phyloP scores from a whole-genome alignment of 2,113 vertebrate genomes.

The Cynocephalus volans region DNA sequence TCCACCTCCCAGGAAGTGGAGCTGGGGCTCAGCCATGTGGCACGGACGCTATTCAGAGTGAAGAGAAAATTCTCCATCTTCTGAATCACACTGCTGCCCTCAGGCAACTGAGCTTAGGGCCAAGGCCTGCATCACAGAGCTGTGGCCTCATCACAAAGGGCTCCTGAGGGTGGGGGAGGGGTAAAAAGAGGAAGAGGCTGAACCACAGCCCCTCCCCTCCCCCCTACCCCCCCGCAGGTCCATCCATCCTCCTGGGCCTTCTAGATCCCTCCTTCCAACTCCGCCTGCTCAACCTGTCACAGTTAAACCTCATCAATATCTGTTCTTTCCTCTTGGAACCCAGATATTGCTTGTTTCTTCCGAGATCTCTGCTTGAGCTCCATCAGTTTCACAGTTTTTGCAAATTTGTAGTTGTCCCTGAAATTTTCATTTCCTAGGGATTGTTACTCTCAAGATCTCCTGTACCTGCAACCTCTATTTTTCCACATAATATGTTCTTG shows the following conservation, averaged over 20 bases:
- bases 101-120: background rate
- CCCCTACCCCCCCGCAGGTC: rapidly evolving
- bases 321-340: too few species aligned
- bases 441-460: too few species aligned
- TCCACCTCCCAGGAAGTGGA: background rate
- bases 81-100: background rate
- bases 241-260: too few species aligned
- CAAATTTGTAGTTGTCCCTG: too few species aligned
- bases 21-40: background rate
- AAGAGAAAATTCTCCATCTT: background rate
- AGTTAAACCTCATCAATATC: too few species aligned
- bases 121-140: slow-evolving; percentile 5
- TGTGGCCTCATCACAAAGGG: background rate
- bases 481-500: background rate
- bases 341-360: too few species aligned
- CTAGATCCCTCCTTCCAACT: too few species aligned
- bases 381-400: too few species aligned
- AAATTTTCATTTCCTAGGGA: too few species aligned
- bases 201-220: background rate
- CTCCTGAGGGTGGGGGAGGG: background rate
- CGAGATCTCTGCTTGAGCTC: too few species aligned
- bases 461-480: too few species aligned
- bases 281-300: too few species aligned
- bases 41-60: background rate
- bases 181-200: background rate